Evolutionary conservation across 2,797 vertebrate genomes (phyloP).

Genomic region (Tenualosa ilisha): DNA sequence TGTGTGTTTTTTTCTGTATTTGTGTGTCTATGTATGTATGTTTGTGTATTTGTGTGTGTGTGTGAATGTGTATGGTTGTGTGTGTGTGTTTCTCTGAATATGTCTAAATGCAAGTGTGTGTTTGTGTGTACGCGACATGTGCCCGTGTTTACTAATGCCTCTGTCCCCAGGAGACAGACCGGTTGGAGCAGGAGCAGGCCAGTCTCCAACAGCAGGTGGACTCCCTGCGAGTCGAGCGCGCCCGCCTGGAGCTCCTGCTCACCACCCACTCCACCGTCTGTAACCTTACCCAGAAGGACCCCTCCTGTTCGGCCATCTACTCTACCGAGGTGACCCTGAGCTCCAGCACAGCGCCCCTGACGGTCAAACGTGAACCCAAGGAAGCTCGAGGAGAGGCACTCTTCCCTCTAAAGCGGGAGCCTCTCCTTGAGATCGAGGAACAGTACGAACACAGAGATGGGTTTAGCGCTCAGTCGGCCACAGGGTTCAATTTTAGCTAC

Average conservation of each 20-base stretch:
- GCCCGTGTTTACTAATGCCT: background rate
- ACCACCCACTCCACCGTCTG: slow-evolving; percentile 80
- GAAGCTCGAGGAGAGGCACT: background rate
- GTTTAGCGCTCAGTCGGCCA: background rate
- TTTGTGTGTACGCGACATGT: background rate
- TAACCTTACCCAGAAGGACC: slow-evolving; percentile 75
- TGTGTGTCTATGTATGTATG: background rate
- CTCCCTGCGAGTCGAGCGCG: slow-evolving; percentile 80
- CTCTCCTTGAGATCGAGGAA: background rate
- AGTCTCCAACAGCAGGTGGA: slow-evolving; percentile 81
- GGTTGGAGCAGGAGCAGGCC: slow-evolving; percentile 80
- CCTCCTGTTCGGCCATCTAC: background rate
- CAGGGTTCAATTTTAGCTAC: slow-evolving; percentile 13
- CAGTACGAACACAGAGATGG: background rate
- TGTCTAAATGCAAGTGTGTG: background rate
- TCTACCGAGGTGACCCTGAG: background rate
- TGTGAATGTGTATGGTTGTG: background rate
- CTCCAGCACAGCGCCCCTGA: background rate
- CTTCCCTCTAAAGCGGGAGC: background rate
- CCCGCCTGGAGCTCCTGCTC: slow-evolving; percentile 81
- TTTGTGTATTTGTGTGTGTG: background rate
- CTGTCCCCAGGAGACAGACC: slow-evolving; percentile 74
- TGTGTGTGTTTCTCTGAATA: background rate
- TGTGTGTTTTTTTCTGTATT: background rate
- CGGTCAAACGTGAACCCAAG: background rate